Percentiles rank a stretch among this genome's conserved stretches.
Evolutionary conservation across 2,113 vertebrate genomes (phyloP).

Genomic region (Anhinga anhinga): DNA sequence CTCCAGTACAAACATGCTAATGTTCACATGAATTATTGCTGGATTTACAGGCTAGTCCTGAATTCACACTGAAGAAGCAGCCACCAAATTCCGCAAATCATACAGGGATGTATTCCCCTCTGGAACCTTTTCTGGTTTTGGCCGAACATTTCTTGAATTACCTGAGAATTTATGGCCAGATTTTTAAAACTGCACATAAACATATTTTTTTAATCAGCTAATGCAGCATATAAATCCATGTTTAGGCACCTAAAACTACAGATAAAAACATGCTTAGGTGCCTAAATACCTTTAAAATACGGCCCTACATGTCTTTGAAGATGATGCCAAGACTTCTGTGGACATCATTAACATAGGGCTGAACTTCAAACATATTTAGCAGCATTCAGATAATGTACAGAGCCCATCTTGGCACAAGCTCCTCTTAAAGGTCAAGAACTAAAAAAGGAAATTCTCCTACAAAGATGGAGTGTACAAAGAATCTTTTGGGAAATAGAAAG

Average conservation of each 20-base stretch:
- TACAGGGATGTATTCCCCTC: background rate
- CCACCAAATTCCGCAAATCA: background rate
- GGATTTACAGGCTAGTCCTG: background rate
- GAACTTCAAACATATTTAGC: constrained; percentile 40
- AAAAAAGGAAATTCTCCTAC: constrained; percentile 56
- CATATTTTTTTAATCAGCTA: constrained; percentile 38
- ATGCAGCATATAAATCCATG: constrained; percentile 40
- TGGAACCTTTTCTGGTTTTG: background rate
- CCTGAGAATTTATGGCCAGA: constrained; percentile 50
- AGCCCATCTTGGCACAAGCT: constrained; percentile 22
- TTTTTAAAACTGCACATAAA: constrained; percentile 34
- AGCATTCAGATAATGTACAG: constrained; percentile 46
- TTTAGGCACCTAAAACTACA: constrained; percentile 50
- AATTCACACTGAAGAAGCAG: constrained; percentile 16
- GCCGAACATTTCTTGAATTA: constrained; percentile 17
- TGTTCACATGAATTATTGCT: background rate
- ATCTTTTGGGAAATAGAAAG: constrained; percentile 37
- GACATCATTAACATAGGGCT: background rate
- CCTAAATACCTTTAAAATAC: constrained; percentile 63
- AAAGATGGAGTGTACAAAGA: constrained; percentile 1
- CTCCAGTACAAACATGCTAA: background rate
- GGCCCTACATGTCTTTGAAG: constrained; percentile 27
- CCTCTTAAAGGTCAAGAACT: constrained; percentile 53
- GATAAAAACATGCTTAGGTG: constrained; percentile 61
- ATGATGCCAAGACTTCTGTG: constrained; percentile 56